These are phyloP conservation scores for Eleutherodactylus coqui DNA, from an alignment of 2,797 vertebrate genomes.

Conservation along the genomic window DNA sequence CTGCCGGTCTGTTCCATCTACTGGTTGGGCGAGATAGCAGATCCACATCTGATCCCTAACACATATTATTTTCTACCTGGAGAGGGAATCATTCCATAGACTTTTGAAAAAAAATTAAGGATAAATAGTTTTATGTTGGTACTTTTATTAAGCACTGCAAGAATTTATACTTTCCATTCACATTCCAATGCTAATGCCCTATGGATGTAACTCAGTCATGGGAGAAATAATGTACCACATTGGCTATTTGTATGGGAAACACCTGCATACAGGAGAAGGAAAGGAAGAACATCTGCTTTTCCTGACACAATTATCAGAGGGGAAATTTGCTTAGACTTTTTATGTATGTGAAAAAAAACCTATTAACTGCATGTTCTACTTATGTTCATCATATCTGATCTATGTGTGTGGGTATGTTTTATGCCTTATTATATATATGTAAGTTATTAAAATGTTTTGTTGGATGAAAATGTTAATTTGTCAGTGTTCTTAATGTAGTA, in stretches of 20 bases:
- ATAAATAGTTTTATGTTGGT: background rate
- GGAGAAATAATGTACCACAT: conserved; percentile 26
- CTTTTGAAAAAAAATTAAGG: background rate
- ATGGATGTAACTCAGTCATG: conserved; percentile 23
- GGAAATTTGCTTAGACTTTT: background rate
- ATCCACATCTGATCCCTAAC: too few relatives aligned
- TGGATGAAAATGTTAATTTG: too few relatives aligned
- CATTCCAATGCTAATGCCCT: background rate
- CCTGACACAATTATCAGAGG: background rate
- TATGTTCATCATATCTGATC: background rate
- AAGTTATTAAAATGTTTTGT: too few relatives aligned
- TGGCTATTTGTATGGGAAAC: conserved; percentile 44
- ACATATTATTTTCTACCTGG: background rate
- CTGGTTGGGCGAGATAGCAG: too few relatives aligned
- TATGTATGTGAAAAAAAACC: background rate
- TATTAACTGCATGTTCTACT: background rate
- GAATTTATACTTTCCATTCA: conserved; percentile 11
- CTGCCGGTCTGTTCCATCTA: too few relatives aligned
- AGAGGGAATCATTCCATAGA: background rate
- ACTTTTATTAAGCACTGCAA: background rate
- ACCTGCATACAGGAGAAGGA: conserved; percentile 42
- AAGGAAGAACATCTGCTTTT: conserved; percentile 44
- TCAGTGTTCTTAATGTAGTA: too few relatives aligned
- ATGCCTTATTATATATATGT: too few relatives aligned
- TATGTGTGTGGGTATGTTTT: too few relatives aligned